Conservation (phyloP, 2,113 vertebrate species). For the Strix uralensis region DNA sequence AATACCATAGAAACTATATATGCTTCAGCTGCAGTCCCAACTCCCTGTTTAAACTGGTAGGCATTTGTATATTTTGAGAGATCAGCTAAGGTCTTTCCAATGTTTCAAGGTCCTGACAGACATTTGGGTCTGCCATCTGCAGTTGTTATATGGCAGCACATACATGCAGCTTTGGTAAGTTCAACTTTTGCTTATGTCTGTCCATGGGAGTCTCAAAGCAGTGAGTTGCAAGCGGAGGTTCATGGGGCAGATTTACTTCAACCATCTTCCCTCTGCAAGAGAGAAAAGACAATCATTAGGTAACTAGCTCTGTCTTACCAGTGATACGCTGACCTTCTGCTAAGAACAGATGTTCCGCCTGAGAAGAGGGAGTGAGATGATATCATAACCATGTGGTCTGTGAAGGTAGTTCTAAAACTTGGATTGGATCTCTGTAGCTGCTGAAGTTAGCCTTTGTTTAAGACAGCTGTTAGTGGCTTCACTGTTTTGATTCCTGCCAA, state of each 20-base stretch:
- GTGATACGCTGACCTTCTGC: neutral
- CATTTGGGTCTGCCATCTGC: neutral
- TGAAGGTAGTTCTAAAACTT: neutral
- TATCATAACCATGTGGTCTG: neutral
- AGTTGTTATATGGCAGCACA: accelerated
- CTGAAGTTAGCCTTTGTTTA: neutral
- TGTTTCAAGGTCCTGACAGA: neutral
- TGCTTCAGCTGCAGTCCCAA: neutral
- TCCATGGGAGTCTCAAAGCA: neutral
- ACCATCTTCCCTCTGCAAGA: neutral
- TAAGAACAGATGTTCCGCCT: neutral
- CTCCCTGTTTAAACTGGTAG: neutral
- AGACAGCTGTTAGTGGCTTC: neutral
- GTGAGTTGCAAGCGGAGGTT: neutral
- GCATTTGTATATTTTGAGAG: neutral
- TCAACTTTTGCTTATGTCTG: neutral
- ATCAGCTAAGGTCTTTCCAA: neutral
- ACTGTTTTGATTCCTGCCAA: neutral
- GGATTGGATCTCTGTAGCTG: neutral
- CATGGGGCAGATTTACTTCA: neutral
- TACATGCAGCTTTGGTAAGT: neutral
- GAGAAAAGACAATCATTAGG: neutral
- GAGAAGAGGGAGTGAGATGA: neutral
- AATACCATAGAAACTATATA: neutral
- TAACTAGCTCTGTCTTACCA: neutral